These are phyloP conservation scores for Siniperca knerii DNA, from an alignment of 2,113 vertebrate species.

Conservation along the genomic window DNA sequence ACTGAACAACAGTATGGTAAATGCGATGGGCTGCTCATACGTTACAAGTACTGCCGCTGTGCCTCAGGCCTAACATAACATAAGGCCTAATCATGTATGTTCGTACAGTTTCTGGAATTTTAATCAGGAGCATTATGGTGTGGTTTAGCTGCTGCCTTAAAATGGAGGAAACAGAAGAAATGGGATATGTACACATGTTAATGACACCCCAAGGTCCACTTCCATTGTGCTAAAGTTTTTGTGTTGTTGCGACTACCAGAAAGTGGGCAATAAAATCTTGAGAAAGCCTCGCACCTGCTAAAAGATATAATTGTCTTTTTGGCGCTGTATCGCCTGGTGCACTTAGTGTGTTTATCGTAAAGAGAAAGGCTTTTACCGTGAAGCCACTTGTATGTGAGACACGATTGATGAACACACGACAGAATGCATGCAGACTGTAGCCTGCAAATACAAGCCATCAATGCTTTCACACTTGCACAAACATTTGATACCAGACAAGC, in stretches of 20 bases:
- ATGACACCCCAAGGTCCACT: slow-evolving; percentile 29
- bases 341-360: slow-evolving; percentile 6
- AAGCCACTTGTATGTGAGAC: slow-evolving; percentile 32
- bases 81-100: not conserved
- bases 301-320: slow-evolving; percentile 28
- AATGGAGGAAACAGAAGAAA: slow-evolving; percentile 13
- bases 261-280: slow-evolving; percentile 20
- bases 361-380: slow-evolving; percentile 10
- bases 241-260: slow-evolving; percentile 3
- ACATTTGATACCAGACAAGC: slow-evolving; percentile 49
- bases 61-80: not conserved
- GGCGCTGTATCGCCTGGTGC: not conserved
- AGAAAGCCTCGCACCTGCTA: slow-evolving; percentile 30
- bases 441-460: slow-evolving; percentile 17
- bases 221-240: slow-evolving; percentile 1
- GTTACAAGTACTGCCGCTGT: slow-evolving; percentile 9
- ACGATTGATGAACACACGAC: slow-evolving; percentile 37
- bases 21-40: slow-evolving; percentile 10
- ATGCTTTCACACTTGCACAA: slow-evolving; percentile 32
- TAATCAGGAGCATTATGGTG: not conserved
- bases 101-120: not conserved
- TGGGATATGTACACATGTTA: slow-evolving; percentile 4
- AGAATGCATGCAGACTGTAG: not conserved
- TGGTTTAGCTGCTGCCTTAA: not conserved
- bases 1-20: slow-evolving; percentile 37